Evolutionary conservation across 2,888 invertebrate species (phyloP), one percentile per base, ranked within the genome.

Genomic region (Orthosia gracilis): DNA sequence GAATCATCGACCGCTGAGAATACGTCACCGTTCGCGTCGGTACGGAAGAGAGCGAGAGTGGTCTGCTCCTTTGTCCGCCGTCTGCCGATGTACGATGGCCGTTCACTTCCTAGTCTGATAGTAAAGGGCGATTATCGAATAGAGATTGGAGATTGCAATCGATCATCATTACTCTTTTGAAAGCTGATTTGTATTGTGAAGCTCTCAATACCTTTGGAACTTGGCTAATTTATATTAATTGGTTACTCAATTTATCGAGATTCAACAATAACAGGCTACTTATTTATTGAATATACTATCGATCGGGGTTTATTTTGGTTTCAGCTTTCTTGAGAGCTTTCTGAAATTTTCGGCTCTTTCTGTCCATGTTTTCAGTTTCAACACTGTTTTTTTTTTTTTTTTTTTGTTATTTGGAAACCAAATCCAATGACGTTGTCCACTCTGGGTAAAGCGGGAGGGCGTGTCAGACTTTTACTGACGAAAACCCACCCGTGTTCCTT

Each of bases 91-190:
- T 13, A 21, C 52, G 55, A 80, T 70, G 59, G 62, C 74, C 81
- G 31, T 73, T 86, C 86, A 79, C 86, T 86, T 86, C 85, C 85
- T 83, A 23, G 31, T 76, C 68, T 76, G 31, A 72, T 64, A 66
- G 59, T 82, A 79, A 79, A 79, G 72, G 83, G 76, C 31, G 73
- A 65, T 80, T 71, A 73, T 80, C 62, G 58, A 73, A 69, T 54
- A 80, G 54, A 80, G 63, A 77, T 81, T 73, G 68, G 54, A 50
- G 26, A 55, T 63, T 55, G 49, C 23, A 64, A 71, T 62, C 55
- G 71, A 77, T 63, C 72, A 69, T 73, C 55, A 40, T 72, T 77
- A 65, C 26, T 45, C 23, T 47, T 81, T 73, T 69, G 78, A 82
- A 82, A 82, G 78, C 63, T 47, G 63, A 31, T 65, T 71, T 50